Evolutionary conservation across 2,888 invertebrate species (phyloP).

Genomic region (Leptarthrus brevirostris): DNA sequence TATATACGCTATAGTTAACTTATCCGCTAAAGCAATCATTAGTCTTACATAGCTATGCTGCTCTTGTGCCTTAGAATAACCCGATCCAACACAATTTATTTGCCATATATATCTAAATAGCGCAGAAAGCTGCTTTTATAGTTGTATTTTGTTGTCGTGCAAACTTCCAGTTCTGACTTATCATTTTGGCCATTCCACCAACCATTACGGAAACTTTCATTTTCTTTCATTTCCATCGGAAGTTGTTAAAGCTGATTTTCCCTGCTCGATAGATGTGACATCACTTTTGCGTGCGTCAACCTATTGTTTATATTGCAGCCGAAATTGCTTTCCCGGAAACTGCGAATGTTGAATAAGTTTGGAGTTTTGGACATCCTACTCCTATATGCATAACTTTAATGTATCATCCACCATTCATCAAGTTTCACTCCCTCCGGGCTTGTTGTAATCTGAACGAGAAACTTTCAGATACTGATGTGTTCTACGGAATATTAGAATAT

Average conservation of each 20-base stretch:
- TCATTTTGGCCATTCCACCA: constrained; percentile 30
- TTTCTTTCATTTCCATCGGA: constrained; percentile 48
- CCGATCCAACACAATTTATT: too few species aligned
- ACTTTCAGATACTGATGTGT: neutral
- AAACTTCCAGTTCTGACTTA: constrained; percentile 36
- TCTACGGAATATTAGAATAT: constrained; percentile 3
- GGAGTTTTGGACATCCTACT: neutral
- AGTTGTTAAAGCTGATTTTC: constrained; percentile 48
- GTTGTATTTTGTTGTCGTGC: constrained; percentile 1
- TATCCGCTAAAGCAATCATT: too few species aligned
- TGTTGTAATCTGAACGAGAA: neutral
- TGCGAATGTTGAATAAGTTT: neutral
- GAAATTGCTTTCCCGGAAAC: constrained; percentile 27
- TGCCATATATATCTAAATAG: too few species aligned
- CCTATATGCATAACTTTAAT: neutral
- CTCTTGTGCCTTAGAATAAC: too few species aligned
- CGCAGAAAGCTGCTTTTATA: neutral
- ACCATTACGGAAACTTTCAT: constrained; percentile 46
- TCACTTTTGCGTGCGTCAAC: constrained; percentile 44
- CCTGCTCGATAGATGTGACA: constrained; percentile 48
- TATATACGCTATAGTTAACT: too few species aligned
- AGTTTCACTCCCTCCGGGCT: neutral
- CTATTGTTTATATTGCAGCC: constrained; percentile 3
- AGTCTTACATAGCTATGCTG: too few species aligned
- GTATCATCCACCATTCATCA: neutral